Percentiles rank a stretch among this genome's conserved stretches.
Evolutionary conservation across 35 echinoderm and acorn worm species (phyloP).

Genomic region (Heliocidaris erythrogramma): DNA sequence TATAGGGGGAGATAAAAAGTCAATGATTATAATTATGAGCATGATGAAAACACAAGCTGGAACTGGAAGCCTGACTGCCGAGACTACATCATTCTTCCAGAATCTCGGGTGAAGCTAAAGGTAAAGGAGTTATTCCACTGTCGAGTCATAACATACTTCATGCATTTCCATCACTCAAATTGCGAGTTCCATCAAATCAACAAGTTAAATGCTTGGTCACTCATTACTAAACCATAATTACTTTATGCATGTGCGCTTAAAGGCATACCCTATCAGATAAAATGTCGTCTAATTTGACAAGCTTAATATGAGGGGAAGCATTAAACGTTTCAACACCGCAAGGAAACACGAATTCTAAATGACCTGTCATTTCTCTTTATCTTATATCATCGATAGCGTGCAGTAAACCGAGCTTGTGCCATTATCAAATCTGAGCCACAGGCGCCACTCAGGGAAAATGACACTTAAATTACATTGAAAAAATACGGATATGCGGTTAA

Average conservation of each 20-base stretch:
- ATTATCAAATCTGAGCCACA: background rate
- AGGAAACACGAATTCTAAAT: background rate
- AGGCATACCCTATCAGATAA: background rate
- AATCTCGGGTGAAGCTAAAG: too few species aligned
- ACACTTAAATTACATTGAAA: background rate
- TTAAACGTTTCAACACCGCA: background rate
- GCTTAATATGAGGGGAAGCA: background rate
- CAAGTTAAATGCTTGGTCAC: background rate
- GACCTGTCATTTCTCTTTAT: background rate
- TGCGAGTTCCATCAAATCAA: too few species aligned
- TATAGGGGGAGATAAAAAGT: too few species aligned
- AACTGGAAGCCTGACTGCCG: too few species aligned
- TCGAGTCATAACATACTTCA: too few species aligned
- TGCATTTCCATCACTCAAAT: too few species aligned
- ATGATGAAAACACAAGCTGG: too few species aligned
- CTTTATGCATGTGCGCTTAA: background rate
- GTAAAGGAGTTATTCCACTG: too few species aligned
- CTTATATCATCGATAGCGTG: background rate
- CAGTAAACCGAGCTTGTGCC: background rate
- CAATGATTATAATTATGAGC: too few species aligned
- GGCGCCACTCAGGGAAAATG: background rate
- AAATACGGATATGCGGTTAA: background rate
- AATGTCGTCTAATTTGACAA: background rate
- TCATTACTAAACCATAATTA: background rate
- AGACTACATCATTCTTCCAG: too few species aligned